Percentiles rank a stretch among this genome's conserved stretches.
These are phyloP conservation scores for Thymelicus acteon DNA, from an alignment of 2,888 invertebrate genomes.

Conservation along the genomic window DNA sequence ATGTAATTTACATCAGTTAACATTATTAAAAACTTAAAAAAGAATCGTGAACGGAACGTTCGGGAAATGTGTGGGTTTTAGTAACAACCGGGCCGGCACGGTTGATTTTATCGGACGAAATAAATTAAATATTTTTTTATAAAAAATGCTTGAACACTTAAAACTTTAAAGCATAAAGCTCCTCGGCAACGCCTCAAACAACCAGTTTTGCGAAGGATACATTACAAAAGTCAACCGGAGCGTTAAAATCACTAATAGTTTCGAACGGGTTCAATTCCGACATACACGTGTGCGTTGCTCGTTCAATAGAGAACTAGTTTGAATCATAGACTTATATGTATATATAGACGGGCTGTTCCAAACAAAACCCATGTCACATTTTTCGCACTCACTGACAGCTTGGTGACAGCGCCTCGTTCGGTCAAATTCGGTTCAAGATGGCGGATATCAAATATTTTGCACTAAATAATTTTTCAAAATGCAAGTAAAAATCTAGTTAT, in stretches of 20 bases:
- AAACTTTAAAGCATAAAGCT: neutral
- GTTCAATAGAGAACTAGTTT: constrained; percentile 34
- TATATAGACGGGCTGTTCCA: too few species aligned
- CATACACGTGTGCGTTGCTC: constrained; percentile 44
- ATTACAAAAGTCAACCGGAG: constrained; percentile 40
- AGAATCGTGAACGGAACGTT: constrained; percentile 27
- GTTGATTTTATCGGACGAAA: constrained; percentile 34
- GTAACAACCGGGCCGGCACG: constrained; percentile 53
- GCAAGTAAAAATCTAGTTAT: too few species aligned
- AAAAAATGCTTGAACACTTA: constrained; percentile 16
- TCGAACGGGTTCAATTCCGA: constrained; percentile 27
- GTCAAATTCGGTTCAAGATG: too few species aligned
- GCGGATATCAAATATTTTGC: too few species aligned
- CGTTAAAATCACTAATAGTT: constrained; percentile 33
- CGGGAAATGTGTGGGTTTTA: constrained; percentile 60
- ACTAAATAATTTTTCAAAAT: too few species aligned
- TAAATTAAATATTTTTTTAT: too few species aligned
- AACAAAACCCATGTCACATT: too few species aligned
- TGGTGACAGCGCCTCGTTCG: too few species aligned
- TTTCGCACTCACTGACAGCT: too few species aligned
- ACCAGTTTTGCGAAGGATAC: constrained; percentile 44
- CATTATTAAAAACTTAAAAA: too few species aligned
- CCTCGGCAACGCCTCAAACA: constrained; percentile 40
- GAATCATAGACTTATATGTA: too few species aligned
- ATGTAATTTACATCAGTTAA: constrained; percentile 56